phyloP scores from a whole-genome alignment of 2,888 invertebrate species.

The Scaeva pyrastri region DNA sequence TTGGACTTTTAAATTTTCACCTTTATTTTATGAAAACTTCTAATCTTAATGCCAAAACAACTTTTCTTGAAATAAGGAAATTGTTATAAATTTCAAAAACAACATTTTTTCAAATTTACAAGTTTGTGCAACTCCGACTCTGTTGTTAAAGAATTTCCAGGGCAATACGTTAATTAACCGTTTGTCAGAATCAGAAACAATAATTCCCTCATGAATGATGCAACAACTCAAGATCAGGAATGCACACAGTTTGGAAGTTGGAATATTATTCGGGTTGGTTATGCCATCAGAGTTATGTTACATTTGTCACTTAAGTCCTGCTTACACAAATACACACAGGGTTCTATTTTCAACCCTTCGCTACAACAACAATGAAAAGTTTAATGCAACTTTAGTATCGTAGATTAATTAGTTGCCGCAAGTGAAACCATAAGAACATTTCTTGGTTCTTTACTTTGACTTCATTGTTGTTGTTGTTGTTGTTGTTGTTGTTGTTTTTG shows the following conservation, averaged over 20 bases:
- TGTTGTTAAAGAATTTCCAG: conserved; percentile 15
- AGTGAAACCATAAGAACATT: conserved; percentile 45
- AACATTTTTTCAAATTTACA: too few relatives aligned
- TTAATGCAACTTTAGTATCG: conserved; percentile 45
- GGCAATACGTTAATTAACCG: conserved; percentile 55
- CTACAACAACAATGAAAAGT: not conserved
- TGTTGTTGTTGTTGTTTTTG: not conserved
- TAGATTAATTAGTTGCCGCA: conserved; percentile 57
- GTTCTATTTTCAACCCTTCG: not conserved
- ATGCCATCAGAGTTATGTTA: conserved; percentile 34
- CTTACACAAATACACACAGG: not conserved
- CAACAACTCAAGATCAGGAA: conserved; percentile 26
- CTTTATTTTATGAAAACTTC: too few relatives aligned
- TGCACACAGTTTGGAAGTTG: conserved; percentile 26
- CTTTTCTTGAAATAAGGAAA: too few relatives aligned
- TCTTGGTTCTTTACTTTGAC: conserved; percentile 44
- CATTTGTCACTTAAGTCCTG: not conserved
- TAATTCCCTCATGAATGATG: conserved; percentile 57
- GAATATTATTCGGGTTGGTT: not conserved
- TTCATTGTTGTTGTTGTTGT: not conserved
- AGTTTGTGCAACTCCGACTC: not conserved
- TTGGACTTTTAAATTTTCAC: too few relatives aligned
- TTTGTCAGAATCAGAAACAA: conserved; percentile 72
- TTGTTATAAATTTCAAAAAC: too few relatives aligned
- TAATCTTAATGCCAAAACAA: too few relatives aligned